phyloP scores from a whole-genome alignment of 1,140 invertebrate genomes.

The Protaetia brevitarsis region DNA sequence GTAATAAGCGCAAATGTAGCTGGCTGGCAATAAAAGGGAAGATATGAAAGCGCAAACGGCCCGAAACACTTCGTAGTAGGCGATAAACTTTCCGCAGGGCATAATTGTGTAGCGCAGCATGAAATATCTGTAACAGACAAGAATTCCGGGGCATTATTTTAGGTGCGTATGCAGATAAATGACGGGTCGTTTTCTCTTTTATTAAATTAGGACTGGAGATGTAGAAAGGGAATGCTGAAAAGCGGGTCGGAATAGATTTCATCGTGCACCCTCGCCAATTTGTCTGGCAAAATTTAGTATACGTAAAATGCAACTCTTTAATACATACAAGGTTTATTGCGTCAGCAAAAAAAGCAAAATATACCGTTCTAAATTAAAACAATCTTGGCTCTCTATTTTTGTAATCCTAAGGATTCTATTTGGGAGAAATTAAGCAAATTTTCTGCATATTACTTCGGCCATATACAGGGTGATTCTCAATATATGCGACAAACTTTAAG shows the following conservation, averaged over 20 bases:
- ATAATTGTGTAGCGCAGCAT: conserved; percentile 26
- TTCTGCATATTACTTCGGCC: too few relatives aligned
- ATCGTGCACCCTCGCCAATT: too few relatives aligned
- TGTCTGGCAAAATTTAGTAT: background rate
- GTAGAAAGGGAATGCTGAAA: background rate
- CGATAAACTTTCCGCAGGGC: conserved; percentile 32
- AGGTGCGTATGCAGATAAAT: background rate
- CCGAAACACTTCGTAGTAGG: conserved; percentile 44
- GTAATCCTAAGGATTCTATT: too few relatives aligned
- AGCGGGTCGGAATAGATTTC: too few relatives aligned
- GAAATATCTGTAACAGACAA: conserved; percentile 24
- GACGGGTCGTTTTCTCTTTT: background rate
- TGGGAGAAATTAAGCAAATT: too few relatives aligned
- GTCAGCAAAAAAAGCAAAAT: too few relatives aligned
- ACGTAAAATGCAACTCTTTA: background rate
- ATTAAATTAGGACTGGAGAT: background rate
- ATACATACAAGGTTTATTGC: background rate
- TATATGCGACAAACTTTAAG: too few relatives aligned
- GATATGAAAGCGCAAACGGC: conserved; percentile 44
- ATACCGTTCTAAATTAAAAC: too few relatives aligned
- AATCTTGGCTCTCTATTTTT: too few relatives aligned
- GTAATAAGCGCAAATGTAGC: conserved; percentile 21
- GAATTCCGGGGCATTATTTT: background rate
- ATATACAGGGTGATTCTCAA: too few relatives aligned
- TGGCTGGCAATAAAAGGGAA: conserved; percentile 41